phyloP scores from a whole-genome alignment of 2,888 invertebrate species.

The Diabrotica balteata region DNA sequence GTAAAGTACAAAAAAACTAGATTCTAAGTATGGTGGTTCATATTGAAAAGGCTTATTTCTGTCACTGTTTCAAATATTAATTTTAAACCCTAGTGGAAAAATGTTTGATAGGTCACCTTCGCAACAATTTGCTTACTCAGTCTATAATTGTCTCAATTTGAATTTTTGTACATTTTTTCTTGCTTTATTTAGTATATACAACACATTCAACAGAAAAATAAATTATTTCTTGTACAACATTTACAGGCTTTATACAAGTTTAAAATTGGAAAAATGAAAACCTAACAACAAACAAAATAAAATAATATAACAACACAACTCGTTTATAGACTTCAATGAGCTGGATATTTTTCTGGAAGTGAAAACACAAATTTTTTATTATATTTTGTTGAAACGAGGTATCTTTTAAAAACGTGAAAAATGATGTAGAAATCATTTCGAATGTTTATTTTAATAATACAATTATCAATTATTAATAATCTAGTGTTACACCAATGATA shows the following conservation, averaged over 20 bases:
- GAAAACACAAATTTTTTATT: no score
- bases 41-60: slow-evolving; percentile 2
- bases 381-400: no score
- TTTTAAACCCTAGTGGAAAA: slow-evolving; percentile 5
- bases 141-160: slow-evolving; percentile 48
- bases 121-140: slow-evolving; percentile 47
- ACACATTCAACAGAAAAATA: slow-evolving; percentile 42
- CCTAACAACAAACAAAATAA: slow-evolving; percentile 42
- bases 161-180: slow-evolving; percentile 46
- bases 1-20: no score
- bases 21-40: neutral
- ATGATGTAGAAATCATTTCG: no score
- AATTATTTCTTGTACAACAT: slow-evolving; percentile 50
- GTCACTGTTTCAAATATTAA: slow-evolving; percentile 19
- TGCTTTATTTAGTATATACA: slow-evolving; percentile 30
- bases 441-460: no score
- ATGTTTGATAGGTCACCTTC: slow-evolving; percentile 41
- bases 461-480: no score
- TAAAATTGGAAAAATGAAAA: slow-evolving; percentile 42
- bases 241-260: slow-evolving; percentile 46
- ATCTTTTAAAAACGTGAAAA: no score
- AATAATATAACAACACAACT: slow-evolving; percentile 38
- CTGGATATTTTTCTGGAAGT: no score
- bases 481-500: no score
- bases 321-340: neutral